Evolutionary conservation across 35 echinoderm and acorn worm species (phyloP), one percentile per base, ranked within the genome.

Genomic region (Patiria miniata): DNA sequence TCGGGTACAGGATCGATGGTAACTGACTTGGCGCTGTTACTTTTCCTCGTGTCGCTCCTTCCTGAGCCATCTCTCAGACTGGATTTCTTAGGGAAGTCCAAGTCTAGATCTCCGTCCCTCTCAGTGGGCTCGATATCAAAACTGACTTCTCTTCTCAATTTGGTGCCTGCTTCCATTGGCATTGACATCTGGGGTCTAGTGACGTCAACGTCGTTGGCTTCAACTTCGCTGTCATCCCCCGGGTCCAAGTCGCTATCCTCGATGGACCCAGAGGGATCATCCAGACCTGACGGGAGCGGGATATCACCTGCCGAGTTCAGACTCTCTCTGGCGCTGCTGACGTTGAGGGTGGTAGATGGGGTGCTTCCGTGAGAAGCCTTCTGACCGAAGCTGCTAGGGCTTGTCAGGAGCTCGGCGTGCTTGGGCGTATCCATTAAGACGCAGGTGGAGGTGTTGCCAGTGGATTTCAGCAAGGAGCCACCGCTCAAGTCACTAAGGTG

Each of bases 401-500:
- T 29, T 83, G 86, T 87, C 32, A 97, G n/a, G 15, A 85, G 81
- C 9, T 79, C 88, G 36, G 91, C 91, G 37, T 86, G 39, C 38
- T 93, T 92, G 40, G 96, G 96, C 22, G 89, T 94, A 56, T 91
- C 96, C 3, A 99, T 77, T 33, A 92, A 42, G 30, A 91, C 96
- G 37, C 65, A 78, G 80, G 94, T 94, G 0, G 96, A 99, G 4
- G 90, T 81, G 80, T 97, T 93, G 39, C 89, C 51, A 0, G 85
- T 85, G 52, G 83, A 91, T 40, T 96, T 93, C 26, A 88, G 38
- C 5, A 89, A 47, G 9, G 89, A 92, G 42, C 77, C 53, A 32
- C 86, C 50, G 26, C 93, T 95, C 8, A 85, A 58, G 52, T 88
- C 80, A 22, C 86, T 91, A 28, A 87, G 73, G 38, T 89, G 88